Conservation (phyloP, 2,888 invertebrate species). For the Andrena fulva region DNA sequence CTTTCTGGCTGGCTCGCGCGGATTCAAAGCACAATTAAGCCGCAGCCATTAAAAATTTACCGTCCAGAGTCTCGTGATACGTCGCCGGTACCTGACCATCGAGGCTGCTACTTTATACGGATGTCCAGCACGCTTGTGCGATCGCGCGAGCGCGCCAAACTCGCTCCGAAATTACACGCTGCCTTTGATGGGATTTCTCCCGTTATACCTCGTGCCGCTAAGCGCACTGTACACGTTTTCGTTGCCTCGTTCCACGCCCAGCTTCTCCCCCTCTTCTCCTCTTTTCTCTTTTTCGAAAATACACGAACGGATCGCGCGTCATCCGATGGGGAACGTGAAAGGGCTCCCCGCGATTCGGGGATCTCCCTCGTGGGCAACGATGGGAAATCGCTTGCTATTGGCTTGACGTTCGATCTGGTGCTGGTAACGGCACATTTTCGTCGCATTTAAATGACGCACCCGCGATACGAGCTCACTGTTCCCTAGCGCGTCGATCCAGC, state of each 20-base stretch:
- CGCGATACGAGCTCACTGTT: too few species aligned
- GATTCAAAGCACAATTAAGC: constrained; percentile 80
- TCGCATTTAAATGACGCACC: neutral
- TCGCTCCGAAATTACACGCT: constrained; percentile 61
- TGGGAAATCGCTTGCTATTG: neutral
- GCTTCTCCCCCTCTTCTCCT: neutral
- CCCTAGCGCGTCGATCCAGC: too few species aligned
- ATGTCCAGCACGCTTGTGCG: constrained; percentile 48
- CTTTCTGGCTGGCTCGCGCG: constrained; percentile 56
- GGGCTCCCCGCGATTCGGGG: neutral
- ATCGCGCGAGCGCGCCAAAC: constrained; percentile 10
- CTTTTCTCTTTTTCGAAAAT: constrained; percentile 34
- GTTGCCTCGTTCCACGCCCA: constrained; percentile 14
- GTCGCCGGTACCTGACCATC: constrained; percentile 52
- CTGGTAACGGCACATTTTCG: too few species aligned
- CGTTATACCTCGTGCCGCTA: constrained; percentile 41
- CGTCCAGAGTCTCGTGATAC: constrained; percentile 65
- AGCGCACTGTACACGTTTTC: constrained; percentile 48
- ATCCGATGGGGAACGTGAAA: neutral
- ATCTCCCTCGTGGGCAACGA: neutral
- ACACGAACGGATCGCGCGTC: constrained; percentile 12
- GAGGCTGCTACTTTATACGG: constrained; percentile 62
- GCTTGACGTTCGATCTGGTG: neutral
- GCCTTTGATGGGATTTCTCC: constrained; percentile 67
- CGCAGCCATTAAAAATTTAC: constrained; percentile 79